Base-by-base conservation (phyloP, 2,113 vertebrate genomes). In the Albula glossodonta region DNA sequence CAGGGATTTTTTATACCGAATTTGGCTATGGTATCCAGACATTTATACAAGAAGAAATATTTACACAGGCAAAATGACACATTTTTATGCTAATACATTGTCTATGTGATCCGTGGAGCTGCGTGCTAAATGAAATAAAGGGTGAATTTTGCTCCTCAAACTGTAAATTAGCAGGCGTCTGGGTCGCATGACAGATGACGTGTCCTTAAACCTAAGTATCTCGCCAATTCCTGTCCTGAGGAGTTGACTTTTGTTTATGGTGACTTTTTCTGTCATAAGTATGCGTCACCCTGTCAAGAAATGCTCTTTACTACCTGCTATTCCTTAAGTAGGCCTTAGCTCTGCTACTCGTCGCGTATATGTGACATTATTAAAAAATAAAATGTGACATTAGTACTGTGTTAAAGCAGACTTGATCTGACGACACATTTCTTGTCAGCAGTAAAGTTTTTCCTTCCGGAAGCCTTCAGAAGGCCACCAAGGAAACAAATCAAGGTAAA, bases 141-240 rank as follows among this genome's bases (percentile, higher is more conserved):
- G 22, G 60, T 66, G 19, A 66, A 66, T 66, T 66, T 15, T 66
- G 60, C 60, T 66, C 17, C 83, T 17, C 49, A 77, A 57, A 77
- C 78, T 15, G 50, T 49, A 53, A 51, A 49, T n/a, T 41, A 74
- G 53, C 51, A 83, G 81, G 70, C 22, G 66, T 51, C n/a, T n/a
- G 41, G 79, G 82, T 84, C 10, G 19, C 78, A 84, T 4, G 51
- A n/a, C 31, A 52, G 77, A 85, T 87, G 83, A 31, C 83, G 83
- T 49, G 87, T 53, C 82, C 70, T 87, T 63, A 79, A 87, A 85
- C 80, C 48, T 82, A 83, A 85, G 80, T 66, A 31, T 41, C 70
- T 57, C 63, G 53, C 51, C 66, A 52, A 31, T 25, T 66, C 60
- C 41, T 31, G 12, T n/a, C 78, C 84, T 50, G 41, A 22, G 57